Conservation (phyloP, 1,140 invertebrate species). For the Panulirus ornatus region DNA sequence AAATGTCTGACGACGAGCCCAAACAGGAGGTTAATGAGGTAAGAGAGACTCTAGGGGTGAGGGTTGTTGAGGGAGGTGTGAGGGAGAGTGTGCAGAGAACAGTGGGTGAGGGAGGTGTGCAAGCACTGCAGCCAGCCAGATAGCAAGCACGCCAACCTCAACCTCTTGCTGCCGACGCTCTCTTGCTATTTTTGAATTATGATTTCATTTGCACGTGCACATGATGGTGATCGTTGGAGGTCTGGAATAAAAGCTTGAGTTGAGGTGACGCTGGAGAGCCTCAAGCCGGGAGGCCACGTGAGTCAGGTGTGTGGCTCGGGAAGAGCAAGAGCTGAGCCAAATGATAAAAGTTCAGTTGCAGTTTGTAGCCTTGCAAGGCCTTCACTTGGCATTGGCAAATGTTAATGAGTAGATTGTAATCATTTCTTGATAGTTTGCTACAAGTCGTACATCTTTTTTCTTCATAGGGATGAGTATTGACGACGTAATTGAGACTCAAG, state of each 20-base stretch:
- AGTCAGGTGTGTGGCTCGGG: not conserved
- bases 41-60: not conserved
- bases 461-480: too few species aligned
- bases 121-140: not conserved
- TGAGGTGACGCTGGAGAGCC: not conserved
- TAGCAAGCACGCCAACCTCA: not conserved
- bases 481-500: too few species aligned
- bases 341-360: too few species aligned
- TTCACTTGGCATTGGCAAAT: too few species aligned
- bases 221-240: not conserved
- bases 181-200: conserved; percentile 4
- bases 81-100: not conserved
- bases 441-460: too few species aligned
- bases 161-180: not conserved
- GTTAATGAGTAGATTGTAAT: too few species aligned
- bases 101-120: not conserved
- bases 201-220: not conserved
- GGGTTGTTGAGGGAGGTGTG: not conserved
- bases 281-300: not conserved
- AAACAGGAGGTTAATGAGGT: conserved; percentile 50
- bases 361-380: too few species aligned
- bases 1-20: conserved; percentile 56
- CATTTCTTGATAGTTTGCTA: too few species aligned
- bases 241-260: not conserved
- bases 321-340: too few species aligned